Conservation (phyloP, 2,113 vertebrate genomes). For the Strix aluco region DNA sequence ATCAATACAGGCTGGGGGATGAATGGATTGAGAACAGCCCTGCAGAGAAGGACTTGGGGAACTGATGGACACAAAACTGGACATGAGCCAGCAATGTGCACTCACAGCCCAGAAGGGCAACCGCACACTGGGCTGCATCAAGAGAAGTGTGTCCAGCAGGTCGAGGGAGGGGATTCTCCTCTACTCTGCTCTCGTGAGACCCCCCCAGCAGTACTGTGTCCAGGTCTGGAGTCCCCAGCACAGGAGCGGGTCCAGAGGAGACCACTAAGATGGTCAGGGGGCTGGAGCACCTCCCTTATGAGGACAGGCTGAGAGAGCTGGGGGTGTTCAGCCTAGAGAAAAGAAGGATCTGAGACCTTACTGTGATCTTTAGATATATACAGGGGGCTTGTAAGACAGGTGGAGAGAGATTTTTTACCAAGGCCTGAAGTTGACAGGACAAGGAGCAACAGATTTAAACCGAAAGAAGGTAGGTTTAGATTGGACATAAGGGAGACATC, state of each 20-base stretch:
- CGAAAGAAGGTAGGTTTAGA: neutral
- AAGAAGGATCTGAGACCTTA: neutral
- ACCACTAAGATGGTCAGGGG: neutral
- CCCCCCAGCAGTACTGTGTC: too few species aligned
- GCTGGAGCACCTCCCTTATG: neutral
- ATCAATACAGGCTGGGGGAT: neutral
- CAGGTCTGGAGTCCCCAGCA: neutral
- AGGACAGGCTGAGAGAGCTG: neutral
- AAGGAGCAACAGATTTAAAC: neutral
- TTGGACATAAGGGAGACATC: neutral
- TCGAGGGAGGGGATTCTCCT: neutral
- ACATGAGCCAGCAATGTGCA: rapidly evolving
- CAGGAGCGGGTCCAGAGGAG: neutral
- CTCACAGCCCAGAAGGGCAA: neutral
- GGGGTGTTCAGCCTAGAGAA: neutral
- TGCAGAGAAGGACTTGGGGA: neutral
- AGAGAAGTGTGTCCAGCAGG: neutral
- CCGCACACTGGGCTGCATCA: neutral
- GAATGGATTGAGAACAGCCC: neutral
- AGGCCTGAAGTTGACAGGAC: neutral
- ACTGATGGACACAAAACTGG: neutral
- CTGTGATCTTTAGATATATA: neutral
- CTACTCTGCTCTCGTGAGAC: neutral
- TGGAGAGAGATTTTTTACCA: neutral
- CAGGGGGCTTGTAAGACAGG: neutral